Evolutionary conservation across 1,140 invertebrate genomes (phyloP).

Genomic region (Trypoxylus dichotomus): DNA sequence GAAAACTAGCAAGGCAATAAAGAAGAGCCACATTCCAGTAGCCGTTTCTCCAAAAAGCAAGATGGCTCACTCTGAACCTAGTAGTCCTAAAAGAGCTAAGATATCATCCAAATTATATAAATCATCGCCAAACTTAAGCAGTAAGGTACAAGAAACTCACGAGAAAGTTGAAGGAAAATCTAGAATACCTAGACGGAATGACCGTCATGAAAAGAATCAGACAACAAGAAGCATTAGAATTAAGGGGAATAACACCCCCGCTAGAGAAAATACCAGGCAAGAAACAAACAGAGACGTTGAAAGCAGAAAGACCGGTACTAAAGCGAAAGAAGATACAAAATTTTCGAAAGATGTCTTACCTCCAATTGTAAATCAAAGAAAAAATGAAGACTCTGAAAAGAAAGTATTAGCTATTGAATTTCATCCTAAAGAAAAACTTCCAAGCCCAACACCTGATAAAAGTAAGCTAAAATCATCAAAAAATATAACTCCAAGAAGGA

Average conservation of each 20-base stretch:
- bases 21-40: constrained; percentile 46
- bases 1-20: constrained; percentile 41
- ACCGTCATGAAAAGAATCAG: neutral
- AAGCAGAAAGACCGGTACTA: neutral
- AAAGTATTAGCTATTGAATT: neutral
- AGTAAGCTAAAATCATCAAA: neutral
- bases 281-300: neutral
- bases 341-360: neutral
- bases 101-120: constrained; percentile 34
- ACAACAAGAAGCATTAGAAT: neutral
- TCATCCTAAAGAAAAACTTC: neutral
- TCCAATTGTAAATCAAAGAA: neutral
- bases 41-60: constrained; percentile 25
- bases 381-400: constrained; percentile 1
- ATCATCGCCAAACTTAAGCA: constrained; percentile 45
- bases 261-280: neutral
- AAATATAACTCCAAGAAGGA: constrained; percentile 13
- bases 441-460: neutral
- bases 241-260: neutral
- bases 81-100: constrained; percentile 34
- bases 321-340: neutral
- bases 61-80: constrained; percentile 35
- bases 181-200: constrained; percentile 23
- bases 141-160: neutral
- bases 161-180: neutral